Evolutionary conservation across 2,113 vertebrate species (phyloP).

Genomic region (Falcunculus frontatus): DNA sequence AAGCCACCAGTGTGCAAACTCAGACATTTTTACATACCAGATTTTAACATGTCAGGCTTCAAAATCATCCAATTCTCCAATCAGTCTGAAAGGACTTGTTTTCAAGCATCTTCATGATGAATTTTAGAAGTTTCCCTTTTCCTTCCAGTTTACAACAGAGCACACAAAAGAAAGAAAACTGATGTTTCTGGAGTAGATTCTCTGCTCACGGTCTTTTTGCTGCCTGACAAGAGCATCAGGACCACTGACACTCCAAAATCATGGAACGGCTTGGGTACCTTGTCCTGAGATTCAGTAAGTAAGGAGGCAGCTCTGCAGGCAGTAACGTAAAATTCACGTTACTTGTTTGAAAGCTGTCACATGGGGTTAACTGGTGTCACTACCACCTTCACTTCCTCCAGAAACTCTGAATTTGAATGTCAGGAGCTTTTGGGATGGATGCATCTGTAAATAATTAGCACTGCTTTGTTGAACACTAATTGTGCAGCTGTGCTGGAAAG

Average conservation of each 20-base stretch:
- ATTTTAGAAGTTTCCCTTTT: background rate
- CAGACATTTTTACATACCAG: background rate
- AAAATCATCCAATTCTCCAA: background rate
- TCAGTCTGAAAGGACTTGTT: background rate
- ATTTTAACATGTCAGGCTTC: background rate
- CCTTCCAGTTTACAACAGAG: background rate
- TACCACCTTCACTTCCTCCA: constrained; percentile 27
- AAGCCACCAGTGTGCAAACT: background rate
- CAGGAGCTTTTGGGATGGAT: constrained; percentile 61
- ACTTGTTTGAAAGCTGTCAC: background rate
- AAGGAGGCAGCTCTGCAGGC: background rate
- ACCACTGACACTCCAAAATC: background rate
- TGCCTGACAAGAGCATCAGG: background rate
- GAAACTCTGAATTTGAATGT: constrained; percentile 59
- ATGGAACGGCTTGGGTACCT: background rate
- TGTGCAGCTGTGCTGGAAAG: constrained; percentile 71
- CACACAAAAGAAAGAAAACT: background rate
- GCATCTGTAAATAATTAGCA: constrained; percentile 71
- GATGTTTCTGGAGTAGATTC: background rate
- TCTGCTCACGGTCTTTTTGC: background rate
- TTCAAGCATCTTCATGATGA: background rate
- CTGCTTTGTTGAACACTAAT: constrained; percentile 72
- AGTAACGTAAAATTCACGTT: background rate
- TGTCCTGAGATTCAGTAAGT: background rate
- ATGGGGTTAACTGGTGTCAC: background rate